Base-by-base conservation (phyloP, 1,140 invertebrate genomes). In the Drosophila virilis region DNA sequence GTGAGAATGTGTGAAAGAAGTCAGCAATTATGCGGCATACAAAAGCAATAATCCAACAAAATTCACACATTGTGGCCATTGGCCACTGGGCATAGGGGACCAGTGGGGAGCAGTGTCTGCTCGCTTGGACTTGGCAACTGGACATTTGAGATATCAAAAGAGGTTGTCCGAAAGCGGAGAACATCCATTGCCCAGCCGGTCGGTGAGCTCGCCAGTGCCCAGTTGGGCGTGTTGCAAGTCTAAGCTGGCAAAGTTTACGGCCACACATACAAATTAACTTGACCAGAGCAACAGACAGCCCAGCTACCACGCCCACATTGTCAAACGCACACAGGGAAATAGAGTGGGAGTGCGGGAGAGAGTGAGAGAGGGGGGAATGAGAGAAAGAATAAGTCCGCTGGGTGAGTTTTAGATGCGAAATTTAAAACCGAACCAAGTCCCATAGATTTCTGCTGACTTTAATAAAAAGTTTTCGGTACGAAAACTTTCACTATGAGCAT, bases 181-280 rank as follows among this genome's bases (percentile, higher is more conserved):
- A 37, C 28, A 59, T 40, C 17, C 70, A 38, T 54, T 32, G 15
- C 33, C 37, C 13, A 42, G 54, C 40, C 66, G 61, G 52, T 40
- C 66, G 73, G 51, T 64, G 59, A 61, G 66, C 43, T 58, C 65
- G 43, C 50, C 37, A 37, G 43, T 75, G 83, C 37, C 82, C 83
- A 86, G 45, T 32, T 73, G 80, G 81, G 81, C 81, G 82, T 86
- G 78, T 78, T 74, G 75, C 67, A 78, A 86, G 83, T 88, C 82
- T 82, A 86, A 86, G 83, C 82, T 82, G 81, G 79, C 83, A 86
- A 86, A 86, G 83, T 86, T 86, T 86, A 86, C 68, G 83, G 83
- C 84, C 83, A 88, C 83, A 86, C 83, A 86, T 86, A 86, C 83
- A 86, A 86, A 86, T 88, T 86, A 86, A 86, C 83, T 86, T 86